phyloP scores from a whole-genome alignment of 30 jellyfish, hydroid and myxozoan species.

The Clytia hemisphaerica region DNA sequence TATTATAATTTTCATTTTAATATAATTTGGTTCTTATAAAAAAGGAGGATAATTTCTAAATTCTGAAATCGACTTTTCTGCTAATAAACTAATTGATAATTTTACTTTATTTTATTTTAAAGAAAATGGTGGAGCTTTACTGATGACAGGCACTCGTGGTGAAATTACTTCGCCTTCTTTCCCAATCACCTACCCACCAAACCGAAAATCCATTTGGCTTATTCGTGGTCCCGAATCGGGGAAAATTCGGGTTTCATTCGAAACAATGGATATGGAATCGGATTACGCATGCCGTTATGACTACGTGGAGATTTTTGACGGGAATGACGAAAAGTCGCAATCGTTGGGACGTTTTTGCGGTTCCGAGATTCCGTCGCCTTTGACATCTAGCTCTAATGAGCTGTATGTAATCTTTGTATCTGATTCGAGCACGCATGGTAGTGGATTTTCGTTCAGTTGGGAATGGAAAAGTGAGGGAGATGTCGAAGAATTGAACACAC shows the following conservation, averaged over 20 bases:
- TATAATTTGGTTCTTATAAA: no score
- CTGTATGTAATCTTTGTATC: constrained; percentile 3
- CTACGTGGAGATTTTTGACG: constrained; percentile 50
- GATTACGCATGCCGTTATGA: constrained; percentile 34
- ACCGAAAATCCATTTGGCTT: constrained; percentile 33
- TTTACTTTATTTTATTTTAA: no score
- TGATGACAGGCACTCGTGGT: no score
- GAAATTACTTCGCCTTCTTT: constrained; percentile 46
- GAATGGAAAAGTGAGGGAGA: no score
- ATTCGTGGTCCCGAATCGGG: not conserved
- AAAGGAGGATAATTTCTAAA: no score
- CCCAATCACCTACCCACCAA: constrained; percentile 54
- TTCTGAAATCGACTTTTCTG: no score
- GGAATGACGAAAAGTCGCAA: constrained; percentile 3
- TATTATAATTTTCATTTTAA: no score
- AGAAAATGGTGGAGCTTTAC: no score
- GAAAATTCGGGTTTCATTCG: constrained; percentile 28
- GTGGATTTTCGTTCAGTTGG: no score
- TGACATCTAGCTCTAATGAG: not conserved
- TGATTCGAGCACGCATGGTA: not conserved
- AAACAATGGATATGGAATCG: constrained; percentile 31
- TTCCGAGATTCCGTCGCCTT: not conserved
- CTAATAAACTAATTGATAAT: no score
- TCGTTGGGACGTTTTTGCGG: constrained; percentile 42
- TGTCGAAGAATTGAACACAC: no score